Evolutionary conservation across 2,113 vertebrate genomes (phyloP), one percentile per base, ranked within the genome.

Genomic region (Vimba vimba): DNA sequence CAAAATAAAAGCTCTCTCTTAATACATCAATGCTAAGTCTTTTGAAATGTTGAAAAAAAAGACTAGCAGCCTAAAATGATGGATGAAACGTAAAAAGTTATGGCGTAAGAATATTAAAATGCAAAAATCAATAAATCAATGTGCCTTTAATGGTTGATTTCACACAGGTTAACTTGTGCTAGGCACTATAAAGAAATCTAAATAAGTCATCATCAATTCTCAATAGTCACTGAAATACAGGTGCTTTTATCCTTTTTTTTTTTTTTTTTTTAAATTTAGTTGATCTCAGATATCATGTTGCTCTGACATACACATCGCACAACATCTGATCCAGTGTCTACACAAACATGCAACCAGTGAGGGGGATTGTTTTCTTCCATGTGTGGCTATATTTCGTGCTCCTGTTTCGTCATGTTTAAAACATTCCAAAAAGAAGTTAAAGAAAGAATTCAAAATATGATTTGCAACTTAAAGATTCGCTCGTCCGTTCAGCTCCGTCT

Each of bases 261-360:
- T 81, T 25, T 19, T 81, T 19, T 19, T 13, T 15, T 15, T 17
- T 1, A 2, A 12, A 36, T 78, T 11, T 33, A n/a, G 4, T 30
- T 82, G 39, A 82, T 47, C 43, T 68, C 45, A 52, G 25, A 68
- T 52, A 77, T 55, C 47, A 64, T 64, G 78, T 64, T 47, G 59
- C 39, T 64, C 39, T 45, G n/a, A 64, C 79, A 69, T 17, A 47
- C 39, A 52, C 62, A 33, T 79, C 77, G 4, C 57, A 60, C 21
- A n/a, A 60, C 23, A 66, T 81, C 60, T 81, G 60, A 55, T 71
- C 82, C 66, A 73, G 68, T 71, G 82, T 83, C 66, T 27, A 83
- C 27, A 73, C 64, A 73, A 69, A 19, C 82, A 83, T 73, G 82
- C 82, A 71, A 73, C 21, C 68, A 74, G 82, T 83, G 82, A 59